Evolutionary conservation across 2,113 vertebrate genomes (phyloP), one percentile per base, ranked within the genome.

Genomic region (Cavia aperea): DNA sequence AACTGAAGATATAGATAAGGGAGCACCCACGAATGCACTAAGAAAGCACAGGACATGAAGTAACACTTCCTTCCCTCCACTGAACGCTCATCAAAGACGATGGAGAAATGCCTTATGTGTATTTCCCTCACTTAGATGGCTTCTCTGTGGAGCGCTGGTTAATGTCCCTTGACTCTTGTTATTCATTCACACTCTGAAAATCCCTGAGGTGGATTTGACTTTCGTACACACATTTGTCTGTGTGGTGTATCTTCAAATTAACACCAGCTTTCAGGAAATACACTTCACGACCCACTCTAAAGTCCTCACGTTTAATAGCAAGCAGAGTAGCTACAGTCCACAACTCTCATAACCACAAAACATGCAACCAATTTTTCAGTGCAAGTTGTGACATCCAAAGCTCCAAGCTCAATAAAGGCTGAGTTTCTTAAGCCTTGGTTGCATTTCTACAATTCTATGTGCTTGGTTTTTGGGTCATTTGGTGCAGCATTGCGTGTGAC

Each of bases 251-350:
- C 19, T 90, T 81, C 58, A 85, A 86, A 82, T 88, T 78, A 92
- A 89, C 43, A 90, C 29, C 18, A 66, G 31, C 68, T 86, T 93
- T 75, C 51, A 60, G 51, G 62, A 86, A 79, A 63, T 11, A 77
- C 7, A 21, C 54, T 75, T 63, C 63, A 15, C 11, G 58, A 10
- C 4, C n/a, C 70, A 18, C 8, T 78, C 39, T 39, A n/a, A 58
- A 54, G 26, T 78, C 58, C 60, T 60, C 13, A 43, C 63, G 63
- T 72, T 60, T 78, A 93, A 94, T 58, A 85, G 83, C 58, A 29
- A 58, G 3, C 54, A 24, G 36, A 66, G 24, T 7, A 66, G 23
- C 10, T 26, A 5, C 11, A 63, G 11, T 11, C 1, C 68, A 23
- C 1, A 5, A 10, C 4, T 70, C 39, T 62, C 18, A 23, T 78